Evolutionary conservation across 2,888 invertebrate species (phyloP).

Genomic region (Morpho deidamia): DNA sequence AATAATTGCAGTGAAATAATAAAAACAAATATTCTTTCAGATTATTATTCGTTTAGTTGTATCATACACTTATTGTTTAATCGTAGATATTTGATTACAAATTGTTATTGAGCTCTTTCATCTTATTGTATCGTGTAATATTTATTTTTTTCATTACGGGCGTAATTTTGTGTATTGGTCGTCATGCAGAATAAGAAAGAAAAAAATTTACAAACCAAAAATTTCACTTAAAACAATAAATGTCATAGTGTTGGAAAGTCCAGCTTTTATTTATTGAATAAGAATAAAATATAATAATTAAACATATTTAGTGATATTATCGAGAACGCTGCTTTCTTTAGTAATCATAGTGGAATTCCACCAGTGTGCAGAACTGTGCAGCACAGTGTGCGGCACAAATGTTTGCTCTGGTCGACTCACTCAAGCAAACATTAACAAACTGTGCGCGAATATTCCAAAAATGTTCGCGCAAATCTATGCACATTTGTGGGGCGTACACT

Average conservation of each 20-base stretch:
- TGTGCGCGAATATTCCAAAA: too few species aligned
- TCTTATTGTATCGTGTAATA: not conserved
- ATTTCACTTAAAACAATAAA: not conserved
- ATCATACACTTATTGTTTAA: conserved; percentile 12
- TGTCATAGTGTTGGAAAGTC: not conserved
- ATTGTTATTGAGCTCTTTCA: conserved; percentile 4
- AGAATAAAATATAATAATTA: not conserved
- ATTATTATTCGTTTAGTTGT: conserved; percentile 10
- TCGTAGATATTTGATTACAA: conserved; percentile 2
- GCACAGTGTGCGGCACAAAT: too few species aligned
- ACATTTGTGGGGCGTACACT: too few species aligned
- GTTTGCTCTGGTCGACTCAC: too few species aligned
- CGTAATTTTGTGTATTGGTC: not conserved
- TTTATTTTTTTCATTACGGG: not conserved
- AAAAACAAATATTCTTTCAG: not conserved
- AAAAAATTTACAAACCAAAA: not conserved
- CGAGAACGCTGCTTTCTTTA: conserved; percentile 10
- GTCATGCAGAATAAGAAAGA: not conserved
- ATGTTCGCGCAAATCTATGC: too few species aligned
- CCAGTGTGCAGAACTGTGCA: too few species aligned
- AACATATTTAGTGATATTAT: not conserved
- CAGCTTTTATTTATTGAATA: not conserved
- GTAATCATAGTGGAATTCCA: too few species aligned
- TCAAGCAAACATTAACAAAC: too few species aligned
- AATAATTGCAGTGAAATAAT: conserved; percentile 4